These are phyloP conservation scores for Drosophila tropicalis DNA, from an alignment of 1,140 invertebrate genomes.

Conservation along the genomic window DNA sequence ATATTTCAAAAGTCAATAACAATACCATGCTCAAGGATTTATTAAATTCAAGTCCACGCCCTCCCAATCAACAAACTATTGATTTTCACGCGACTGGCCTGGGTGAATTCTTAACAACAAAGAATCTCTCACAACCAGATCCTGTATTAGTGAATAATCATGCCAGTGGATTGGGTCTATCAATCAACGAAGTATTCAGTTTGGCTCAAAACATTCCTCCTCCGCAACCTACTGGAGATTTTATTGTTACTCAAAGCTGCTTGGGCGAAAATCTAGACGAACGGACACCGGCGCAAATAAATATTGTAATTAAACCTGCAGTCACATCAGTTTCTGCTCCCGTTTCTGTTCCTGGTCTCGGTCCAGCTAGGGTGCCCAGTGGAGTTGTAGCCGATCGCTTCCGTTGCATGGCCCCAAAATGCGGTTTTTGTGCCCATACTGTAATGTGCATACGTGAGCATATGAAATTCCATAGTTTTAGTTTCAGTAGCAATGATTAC, in stretches of 20 bases:
- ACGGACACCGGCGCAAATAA: slow-evolving; percentile 28
- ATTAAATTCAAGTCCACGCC: slow-evolving; percentile 30
- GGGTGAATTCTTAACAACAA: slow-evolving; percentile 34
- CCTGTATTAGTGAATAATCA: slow-evolving; percentile 46
- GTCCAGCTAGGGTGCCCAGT: not conserved
- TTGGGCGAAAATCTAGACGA: slow-evolving; percentile 1
- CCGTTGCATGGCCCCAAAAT: slow-evolving; percentile 59
- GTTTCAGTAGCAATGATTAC: slow-evolving; percentile 41
- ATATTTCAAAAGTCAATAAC: too few relatives aligned
- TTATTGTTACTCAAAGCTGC: slow-evolving; percentile 37
- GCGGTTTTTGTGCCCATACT: slow-evolving; percentile 47
- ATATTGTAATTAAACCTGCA: slow-evolving; percentile 29
- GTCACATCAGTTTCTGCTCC: not conserved
- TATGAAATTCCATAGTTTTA: slow-evolving; percentile 56
- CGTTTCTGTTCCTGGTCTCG: not conserved
- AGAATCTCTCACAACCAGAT: not conserved
- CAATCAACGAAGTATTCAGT: slow-evolving; percentile 53
- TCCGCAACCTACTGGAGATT: slow-evolving; percentile 1
- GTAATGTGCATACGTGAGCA: slow-evolving; percentile 55
- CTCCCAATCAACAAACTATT: slow-evolving; percentile 27
- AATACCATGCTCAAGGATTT: slow-evolving; percentile 43
- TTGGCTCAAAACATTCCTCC: slow-evolving; percentile 11
- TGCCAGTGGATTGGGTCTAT: slow-evolving; percentile 36
- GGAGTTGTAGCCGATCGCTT: slow-evolving; percentile 42
- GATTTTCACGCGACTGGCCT: slow-evolving; percentile 40